Evolutionary conservation across 2,888 invertebrate species (phyloP).

Genomic region (Eremobia ochroleuca): DNA sequence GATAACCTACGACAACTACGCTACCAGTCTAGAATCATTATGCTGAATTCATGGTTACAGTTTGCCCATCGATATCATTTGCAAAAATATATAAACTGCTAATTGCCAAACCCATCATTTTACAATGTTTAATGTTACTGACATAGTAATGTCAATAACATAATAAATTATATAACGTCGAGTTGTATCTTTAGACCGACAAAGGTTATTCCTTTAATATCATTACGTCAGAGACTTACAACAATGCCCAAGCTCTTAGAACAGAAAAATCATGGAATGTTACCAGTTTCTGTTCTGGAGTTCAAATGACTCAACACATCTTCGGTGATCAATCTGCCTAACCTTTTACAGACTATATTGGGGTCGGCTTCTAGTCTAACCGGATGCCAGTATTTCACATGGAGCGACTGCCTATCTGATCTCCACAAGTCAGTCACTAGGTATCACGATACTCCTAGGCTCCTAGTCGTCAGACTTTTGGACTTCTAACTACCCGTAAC

Average conservation of each 20-base stretch:
- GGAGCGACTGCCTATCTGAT: background rate
- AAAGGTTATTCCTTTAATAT: conserved; percentile 7
- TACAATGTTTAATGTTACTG: no score
- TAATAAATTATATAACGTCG: background rate
- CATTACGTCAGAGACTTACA: background rate
- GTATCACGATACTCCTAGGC: background rate
- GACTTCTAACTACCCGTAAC: background rate
- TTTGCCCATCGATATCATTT: no score
- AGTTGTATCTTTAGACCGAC: background rate
- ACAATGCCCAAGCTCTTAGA: background rate
- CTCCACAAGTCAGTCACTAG: background rate
- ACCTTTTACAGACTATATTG: background rate
- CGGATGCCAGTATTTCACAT: background rate
- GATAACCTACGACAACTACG: no score
- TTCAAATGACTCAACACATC: background rate
- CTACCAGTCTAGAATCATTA: no score
- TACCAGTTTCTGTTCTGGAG: background rate
- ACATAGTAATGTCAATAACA: background rate
- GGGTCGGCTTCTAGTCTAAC: background rate
- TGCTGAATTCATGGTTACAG: no score
- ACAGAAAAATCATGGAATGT: background rate
- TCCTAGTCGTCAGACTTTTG: background rate
- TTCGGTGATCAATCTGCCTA: background rate
- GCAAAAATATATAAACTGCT: no score
- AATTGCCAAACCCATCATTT: no score